phyloP scores from a whole-genome alignment of 2,888 invertebrate genomes.

The Lutraria lutraria region DNA sequence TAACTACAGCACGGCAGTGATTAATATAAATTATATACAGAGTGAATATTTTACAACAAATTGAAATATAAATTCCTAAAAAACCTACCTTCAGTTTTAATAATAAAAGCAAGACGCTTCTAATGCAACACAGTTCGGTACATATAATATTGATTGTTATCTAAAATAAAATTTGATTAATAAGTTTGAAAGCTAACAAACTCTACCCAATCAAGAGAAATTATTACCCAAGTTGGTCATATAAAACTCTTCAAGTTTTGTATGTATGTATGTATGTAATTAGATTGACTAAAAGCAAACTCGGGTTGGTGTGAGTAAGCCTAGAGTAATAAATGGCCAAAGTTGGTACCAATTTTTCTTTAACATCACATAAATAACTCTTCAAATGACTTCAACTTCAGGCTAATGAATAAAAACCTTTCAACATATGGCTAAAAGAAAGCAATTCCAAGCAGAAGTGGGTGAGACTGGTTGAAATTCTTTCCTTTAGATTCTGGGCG shows the following conservation, averaged over 20 bases:
- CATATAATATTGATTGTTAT: constrained; percentile 1
- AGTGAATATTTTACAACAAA: constrained; percentile 70
- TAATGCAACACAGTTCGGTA: background rate
- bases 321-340: constrained; percentile 32
- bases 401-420: background rate
- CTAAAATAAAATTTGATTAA: constrained; percentile 10
- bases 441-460: constrained; percentile 37
- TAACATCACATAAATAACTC: background rate
- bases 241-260: constrained; percentile 27
- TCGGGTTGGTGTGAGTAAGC: constrained; percentile 20
- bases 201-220: background rate
- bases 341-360: constrained; percentile 43
- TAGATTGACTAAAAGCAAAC: constrained; percentile 17
- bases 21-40: constrained; percentile 65
- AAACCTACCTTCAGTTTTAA: constrained; percentile 45
- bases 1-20: constrained; percentile 47
- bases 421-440: constrained; percentile 18
- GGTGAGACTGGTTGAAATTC: constrained; percentile 38
- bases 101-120: constrained; percentile 42
- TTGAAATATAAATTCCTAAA: constrained; percentile 54
- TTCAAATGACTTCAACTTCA: background rate
- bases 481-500: constrained; percentile 18
- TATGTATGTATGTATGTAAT: constrained; percentile 71
- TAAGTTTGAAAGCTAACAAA: background rate
- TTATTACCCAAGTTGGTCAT: constrained; percentile 16